These are phyloP conservation scores for Pelmatolapia mariae DNA, from an alignment of 2,113 vertebrate species.

Conservation along the genomic window DNA sequence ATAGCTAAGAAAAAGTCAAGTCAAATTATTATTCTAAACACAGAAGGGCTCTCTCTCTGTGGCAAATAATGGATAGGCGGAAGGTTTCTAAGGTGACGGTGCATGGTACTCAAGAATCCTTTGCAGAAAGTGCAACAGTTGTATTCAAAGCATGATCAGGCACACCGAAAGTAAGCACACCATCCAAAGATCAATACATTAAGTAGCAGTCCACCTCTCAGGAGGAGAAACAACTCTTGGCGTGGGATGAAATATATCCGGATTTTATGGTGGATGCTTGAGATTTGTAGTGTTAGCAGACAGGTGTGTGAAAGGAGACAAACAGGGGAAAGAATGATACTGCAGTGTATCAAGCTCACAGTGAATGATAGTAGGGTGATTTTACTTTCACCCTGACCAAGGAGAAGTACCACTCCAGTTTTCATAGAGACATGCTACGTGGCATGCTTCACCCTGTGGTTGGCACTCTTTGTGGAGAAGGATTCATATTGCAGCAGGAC, in stretches of 20 bases:
- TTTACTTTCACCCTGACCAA: background rate
- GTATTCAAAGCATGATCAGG: background rate
- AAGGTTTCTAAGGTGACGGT: background rate
- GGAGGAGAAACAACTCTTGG: background rate
- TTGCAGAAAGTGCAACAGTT: background rate
- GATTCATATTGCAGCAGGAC: background rate
- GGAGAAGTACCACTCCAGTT: background rate
- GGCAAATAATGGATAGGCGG: background rate
- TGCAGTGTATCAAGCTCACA: background rate
- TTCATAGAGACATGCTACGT: background rate
- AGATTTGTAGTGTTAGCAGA: background rate
- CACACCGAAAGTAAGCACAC: background rate
- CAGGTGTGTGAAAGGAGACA: background rate
- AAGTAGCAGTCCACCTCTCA: background rate
- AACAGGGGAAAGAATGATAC: background rate
- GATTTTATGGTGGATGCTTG: background rate
- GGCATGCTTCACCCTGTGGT: background rate
- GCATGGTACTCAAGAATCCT: background rate
- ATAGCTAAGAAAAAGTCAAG: background rate
- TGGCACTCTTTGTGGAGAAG: background rate
- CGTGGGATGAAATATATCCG: background rate
- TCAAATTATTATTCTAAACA: background rate
- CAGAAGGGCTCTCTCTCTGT: background rate
- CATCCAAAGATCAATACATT: background rate
- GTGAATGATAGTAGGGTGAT: background rate